Evolutionary conservation across 2,113 vertebrate genomes (phyloP).

Genomic region (Salminus brasiliensis): DNA sequence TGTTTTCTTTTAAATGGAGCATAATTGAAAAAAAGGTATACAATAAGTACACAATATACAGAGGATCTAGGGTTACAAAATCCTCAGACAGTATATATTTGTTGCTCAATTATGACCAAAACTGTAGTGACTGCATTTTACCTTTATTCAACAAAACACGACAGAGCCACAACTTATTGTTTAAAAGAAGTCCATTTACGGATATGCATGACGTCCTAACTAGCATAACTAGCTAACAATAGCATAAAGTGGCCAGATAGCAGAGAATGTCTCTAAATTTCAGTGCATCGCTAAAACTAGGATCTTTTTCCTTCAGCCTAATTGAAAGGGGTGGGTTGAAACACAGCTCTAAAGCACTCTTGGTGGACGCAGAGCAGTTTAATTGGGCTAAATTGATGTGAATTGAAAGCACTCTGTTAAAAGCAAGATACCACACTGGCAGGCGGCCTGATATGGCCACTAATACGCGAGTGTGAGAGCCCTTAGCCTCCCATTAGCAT

Average conservation of each 20-base stretch:
- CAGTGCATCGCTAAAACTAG: conserved; percentile 33
- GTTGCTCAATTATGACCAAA: too few relatives aligned
- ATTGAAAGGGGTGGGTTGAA: conserved; percentile 62
- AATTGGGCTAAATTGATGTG: conserved; percentile 76
- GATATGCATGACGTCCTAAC: neutral
- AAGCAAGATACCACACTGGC: conserved; percentile 64
- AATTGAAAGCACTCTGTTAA: conserved; percentile 73
- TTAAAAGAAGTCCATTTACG: neutral
- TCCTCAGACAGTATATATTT: too few relatives aligned
- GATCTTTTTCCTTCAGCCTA: conserved; percentile 55
- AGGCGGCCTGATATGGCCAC: conserved; percentile 55
- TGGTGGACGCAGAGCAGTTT: conserved; percentile 65
- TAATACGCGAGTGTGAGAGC: conserved; percentile 58
- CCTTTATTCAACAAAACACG: neutral
- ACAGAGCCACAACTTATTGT: neutral
- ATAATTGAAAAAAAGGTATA: too few relatives aligned
- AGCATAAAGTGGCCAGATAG: neutral
- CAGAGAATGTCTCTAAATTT: conserved; percentile 4
- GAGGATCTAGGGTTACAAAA: too few relatives aligned
- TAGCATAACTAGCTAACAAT: neutral
- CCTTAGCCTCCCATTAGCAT: conserved; percentile 75
- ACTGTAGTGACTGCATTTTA: too few relatives aligned
- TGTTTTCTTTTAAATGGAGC: too few relatives aligned
- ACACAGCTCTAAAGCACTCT: conserved; percentile 64
- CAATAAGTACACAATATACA: too few relatives aligned